These are phyloP conservation scores for Neotoma lepida DNA, from an alignment of 2,113 vertebrate species.

Conservation along the genomic window DNA sequence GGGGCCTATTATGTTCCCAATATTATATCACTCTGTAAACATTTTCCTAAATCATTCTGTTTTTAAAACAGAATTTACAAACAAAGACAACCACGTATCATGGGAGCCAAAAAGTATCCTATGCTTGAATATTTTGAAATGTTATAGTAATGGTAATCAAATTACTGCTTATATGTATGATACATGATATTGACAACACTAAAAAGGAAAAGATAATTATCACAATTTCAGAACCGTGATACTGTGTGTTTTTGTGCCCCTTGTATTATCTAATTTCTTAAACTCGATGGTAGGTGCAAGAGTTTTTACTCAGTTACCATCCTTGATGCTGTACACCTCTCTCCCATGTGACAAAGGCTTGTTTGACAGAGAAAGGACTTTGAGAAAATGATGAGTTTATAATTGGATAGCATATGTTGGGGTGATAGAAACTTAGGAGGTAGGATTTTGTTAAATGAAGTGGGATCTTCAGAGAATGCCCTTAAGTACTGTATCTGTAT, in stretches of 20 bases:
- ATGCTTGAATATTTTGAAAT: neutral
- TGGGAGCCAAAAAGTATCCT: neutral
- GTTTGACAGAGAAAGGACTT: neutral
- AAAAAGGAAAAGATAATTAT: neutral
- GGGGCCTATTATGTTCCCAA: neutral
- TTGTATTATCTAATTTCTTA: neutral
- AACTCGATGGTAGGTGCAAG: neutral
- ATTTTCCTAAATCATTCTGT: neutral
- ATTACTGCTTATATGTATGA: neutral
- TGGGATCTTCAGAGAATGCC: neutral
- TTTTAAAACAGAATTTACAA: neutral
- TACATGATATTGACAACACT: neutral
- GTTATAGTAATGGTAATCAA: neutral
- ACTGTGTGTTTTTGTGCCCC: neutral
- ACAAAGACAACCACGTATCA: neutral
- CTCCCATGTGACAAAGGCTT: neutral
- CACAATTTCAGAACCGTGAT: neutral
- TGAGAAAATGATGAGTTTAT: neutral
- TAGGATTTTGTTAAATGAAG: neutral
- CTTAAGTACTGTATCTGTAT: too few relatives aligned
- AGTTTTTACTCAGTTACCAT: neutral
- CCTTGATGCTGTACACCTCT: fast-evolving
- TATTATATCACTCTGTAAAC: neutral
- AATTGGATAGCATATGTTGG: neutral
- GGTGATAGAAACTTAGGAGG: neutral